Evolutionary conservation across 2,888 invertebrate species (phyloP), one percentile per base, ranked within the genome.

Genomic region (Drosophila flavopinicola): DNA sequence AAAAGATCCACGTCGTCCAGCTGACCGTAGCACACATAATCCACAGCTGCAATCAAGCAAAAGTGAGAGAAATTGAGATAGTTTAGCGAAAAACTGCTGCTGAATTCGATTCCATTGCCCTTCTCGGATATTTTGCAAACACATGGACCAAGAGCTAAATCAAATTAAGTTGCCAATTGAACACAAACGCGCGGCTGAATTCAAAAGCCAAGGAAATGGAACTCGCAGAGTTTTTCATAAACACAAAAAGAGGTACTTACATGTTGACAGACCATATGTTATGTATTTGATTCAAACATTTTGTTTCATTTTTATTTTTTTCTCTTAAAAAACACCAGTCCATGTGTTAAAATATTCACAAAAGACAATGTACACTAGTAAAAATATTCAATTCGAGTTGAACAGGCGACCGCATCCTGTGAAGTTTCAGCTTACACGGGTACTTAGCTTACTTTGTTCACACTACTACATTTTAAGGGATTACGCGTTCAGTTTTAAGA

Each of bases 71-170:
- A 30, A 61, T 27, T 33, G 44, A 27, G 24, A 11, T 42, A 32
- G 33, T 58, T 65, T 64, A 66, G 32, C 35, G 75, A 85, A 80
- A 80, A 87, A 82, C 80, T 85, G 57, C 86, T 79, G 86, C 86
- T 58, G 65, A 68, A 77, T 85, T 87, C 88, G 60, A 86, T 89
- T 90, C 88, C 89, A 89, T 90, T 89, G 89, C 90, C 89, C 48
- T 75, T 68, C 69, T 68, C 66, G 57, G 83, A 88, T 88, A 89
- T 89, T 89, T 87, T 75, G 69, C 70, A 80, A 79, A 89, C 90
- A 89, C 89, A 90, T 89, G 89, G 89, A 89, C 88, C 72, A 85
- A 76, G 67, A 72, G 42, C 48, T 75, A 39, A 77, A 78, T 78
- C 75, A 83, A 85, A 85, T 83, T 44, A 83, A 77, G 61, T 74